A percentile compares a stretch with the other conserved stretches of the same genome.
Evolutionary conservation across 53 echinoderm and acorn worm genomes (phyloP).

Genomic region (Pentamera pediparva): DNA sequence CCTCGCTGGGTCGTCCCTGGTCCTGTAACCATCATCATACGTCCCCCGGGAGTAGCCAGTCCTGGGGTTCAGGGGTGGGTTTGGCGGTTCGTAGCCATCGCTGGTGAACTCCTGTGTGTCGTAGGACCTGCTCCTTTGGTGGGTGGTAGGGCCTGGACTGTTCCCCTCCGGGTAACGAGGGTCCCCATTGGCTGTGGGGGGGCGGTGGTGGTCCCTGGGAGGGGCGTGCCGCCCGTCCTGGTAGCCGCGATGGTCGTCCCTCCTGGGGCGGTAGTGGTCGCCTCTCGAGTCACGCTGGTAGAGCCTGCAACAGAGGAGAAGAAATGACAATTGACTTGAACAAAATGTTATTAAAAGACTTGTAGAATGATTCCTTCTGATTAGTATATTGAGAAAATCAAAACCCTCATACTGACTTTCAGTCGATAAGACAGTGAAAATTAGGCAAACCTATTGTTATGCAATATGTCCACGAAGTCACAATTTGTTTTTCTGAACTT

Average conservation of each 20-base stretch:
- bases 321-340: too few relatives aligned
- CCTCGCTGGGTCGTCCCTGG: constrained; percentile 4
- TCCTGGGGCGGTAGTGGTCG: background rate
- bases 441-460: too few relatives aligned
- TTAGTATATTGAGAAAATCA: too few relatives aligned
- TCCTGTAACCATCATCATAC: background rate
- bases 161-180: constrained; percentile 2
- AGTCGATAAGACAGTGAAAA: too few relatives aligned
- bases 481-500: too few relatives aligned
- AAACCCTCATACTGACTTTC: too few relatives aligned
- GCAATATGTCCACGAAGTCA: too few relatives aligned
- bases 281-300: background rate
- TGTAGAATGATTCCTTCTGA: too few relatives aligned
- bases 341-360: too few relatives aligned
- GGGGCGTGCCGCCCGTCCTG: constrained; percentile 3
- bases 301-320: background rate
- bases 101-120: constrained; percentile 10
- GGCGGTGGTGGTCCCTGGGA: background rate
- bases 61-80: background rate
- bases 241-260: background rate
- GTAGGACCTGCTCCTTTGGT: constrained; percentile 22
- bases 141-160: background rate
- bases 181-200: constrained; percentile 1
- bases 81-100: constrained; percentile 25
- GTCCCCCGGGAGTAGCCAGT: constrained; percentile 13